Evolutionary conservation across 2,888 invertebrate genomes (phyloP), one percentile per base, ranked within the genome.

Genomic region (Pterostichus madidus): DNA sequence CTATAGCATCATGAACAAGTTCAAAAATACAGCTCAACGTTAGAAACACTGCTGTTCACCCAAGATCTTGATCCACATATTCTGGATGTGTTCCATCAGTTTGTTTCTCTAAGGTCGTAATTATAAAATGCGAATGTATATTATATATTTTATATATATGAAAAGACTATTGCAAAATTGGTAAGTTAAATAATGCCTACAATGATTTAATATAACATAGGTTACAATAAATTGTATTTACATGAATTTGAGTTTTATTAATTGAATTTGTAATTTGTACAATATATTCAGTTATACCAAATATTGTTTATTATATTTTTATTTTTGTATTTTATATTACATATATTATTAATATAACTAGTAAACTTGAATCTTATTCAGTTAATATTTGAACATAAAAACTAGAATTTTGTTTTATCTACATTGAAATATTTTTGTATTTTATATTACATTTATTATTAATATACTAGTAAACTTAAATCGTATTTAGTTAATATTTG

Each of bases 1-100:
- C n/a, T n/a, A n/a, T 92, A 99, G 98, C 98, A 99, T 90, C 97
- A 98, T 89, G 98, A 98, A 88, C 98, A 99, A 93, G 98, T 99
- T 24, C 97, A 98, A 91, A 97, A 97, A 88, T 99, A 98, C 92
- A 97, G 97, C 90, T 96, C 96, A 85, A 98, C 98, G 0, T 90
- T 99, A 89, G 98, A 99, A 90, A 97, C 97, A 0, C 92, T 99
- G 64, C 93, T 99, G 59, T 99, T 99, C 91, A 98, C 99, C 0
- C 97, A 97, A 86, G 98, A 99, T 90, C 92, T 99, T 89, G 99
- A 99, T 89, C 95, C 97, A 2, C 98, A 98, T 89, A 98, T 99
- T 88, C 91, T 98, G 84, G 98, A 98, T 89, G 96, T 99, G 83
- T 99, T 99, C 93, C 98, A 98, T 88, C 99, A 99, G 90, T 99